phyloP scores from a whole-genome alignment of 2,113 vertebrate genomes.

The Elephantulus edwardii region DNA sequence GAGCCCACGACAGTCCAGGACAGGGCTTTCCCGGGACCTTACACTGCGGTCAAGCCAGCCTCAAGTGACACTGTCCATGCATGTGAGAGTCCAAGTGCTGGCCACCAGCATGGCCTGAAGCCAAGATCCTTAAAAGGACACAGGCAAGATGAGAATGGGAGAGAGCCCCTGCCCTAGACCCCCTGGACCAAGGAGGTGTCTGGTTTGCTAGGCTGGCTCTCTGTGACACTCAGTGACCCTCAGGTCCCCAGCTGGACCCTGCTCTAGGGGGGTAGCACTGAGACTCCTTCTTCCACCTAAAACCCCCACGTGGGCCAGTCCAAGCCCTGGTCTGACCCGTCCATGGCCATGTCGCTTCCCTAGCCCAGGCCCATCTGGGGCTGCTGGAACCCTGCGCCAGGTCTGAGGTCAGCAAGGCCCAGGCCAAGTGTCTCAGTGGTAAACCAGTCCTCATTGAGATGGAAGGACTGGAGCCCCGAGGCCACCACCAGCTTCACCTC shows the following conservation, averaged over 20 bases:
- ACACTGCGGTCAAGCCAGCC: neutral
- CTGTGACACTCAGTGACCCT: neutral
- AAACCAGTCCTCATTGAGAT: neutral
- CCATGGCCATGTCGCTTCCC: neutral
- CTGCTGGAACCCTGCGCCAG: accelerated
- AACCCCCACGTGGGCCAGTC: accelerated
- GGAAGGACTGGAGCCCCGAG: accelerated
- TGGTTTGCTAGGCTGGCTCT: neutral
- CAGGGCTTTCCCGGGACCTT: neutral
- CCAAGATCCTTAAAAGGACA: neutral
- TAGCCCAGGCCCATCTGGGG: no score
- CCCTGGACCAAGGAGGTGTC: accelerated
- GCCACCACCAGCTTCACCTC: neutral
- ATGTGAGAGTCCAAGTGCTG: accelerated
- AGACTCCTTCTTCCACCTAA: neutral
- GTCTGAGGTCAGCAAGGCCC: neutral
- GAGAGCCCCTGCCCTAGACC: no score
- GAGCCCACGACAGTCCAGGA: neutral
- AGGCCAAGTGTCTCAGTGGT: no score
- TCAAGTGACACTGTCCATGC: accelerated
- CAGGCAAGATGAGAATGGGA: neutral
- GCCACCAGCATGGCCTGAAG: neutral
- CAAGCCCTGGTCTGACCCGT: accelerated
- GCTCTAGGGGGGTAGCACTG: accelerated
- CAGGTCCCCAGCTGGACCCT: neutral